These are phyloP conservation scores for Heliconius nattereri DNA, from an alignment of 1,140 invertebrate genomes.

Conservation along the genomic window DNA sequence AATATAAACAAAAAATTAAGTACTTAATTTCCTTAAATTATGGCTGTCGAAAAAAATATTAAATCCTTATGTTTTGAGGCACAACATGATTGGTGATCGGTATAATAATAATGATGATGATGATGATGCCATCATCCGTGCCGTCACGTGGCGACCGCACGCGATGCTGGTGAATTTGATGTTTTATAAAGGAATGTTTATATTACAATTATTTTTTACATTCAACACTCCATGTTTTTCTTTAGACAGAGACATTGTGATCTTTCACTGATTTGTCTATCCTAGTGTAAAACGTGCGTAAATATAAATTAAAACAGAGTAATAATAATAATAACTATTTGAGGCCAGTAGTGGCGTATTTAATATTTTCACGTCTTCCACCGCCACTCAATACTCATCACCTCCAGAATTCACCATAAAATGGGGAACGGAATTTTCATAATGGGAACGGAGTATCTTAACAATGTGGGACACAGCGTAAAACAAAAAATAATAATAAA, in stretches of 20 bases:
- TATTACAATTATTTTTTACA: not conserved
- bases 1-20: constrained; percentile 2
- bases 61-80: not conserved
- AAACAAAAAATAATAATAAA: too few relatives aligned
- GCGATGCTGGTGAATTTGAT: not conserved
- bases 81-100: not conserved
- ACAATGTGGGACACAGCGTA: too few relatives aligned
- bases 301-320: not conserved
- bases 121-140: not conserved
- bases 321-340: constrained; percentile 31
- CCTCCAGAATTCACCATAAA: too few relatives aligned
- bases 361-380: too few relatives aligned
- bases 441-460: too few relatives aligned
- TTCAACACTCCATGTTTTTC: not conserved
- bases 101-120: not conserved
- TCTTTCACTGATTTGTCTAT: not conserved
- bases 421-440: too few relatives aligned
- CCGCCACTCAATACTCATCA: too few relatives aligned
- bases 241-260: too few relatives aligned
- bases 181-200: too few relatives aligned
- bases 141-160: not conserved
- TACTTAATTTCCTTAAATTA: constrained; percentile 2
- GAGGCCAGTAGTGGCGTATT: too few relatives aligned
- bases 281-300: not conserved
- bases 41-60: not conserved